Evolutionary conservation across 2,888 invertebrate species (phyloP), one percentile per base, ranked within the genome.

Genomic region (Coleophora flavipennella): DNA sequence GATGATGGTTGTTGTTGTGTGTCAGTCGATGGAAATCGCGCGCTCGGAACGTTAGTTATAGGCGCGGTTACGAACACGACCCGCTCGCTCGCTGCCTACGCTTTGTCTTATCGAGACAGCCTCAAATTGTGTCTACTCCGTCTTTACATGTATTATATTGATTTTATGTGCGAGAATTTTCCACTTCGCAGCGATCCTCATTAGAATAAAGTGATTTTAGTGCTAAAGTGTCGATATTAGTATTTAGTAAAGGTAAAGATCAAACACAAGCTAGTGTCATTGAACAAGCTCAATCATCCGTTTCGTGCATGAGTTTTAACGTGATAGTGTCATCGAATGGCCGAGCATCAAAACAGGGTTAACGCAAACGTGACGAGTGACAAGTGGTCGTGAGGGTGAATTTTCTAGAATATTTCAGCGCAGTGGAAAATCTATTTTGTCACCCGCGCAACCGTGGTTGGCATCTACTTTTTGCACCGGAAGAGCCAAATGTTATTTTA

Each of bases 401-500:
- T 40, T 12, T 41, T 44, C 41, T 38, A 34, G 39, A 51, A 50
- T 20, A 20, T 49, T 46, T 51, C 41, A 51, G 50, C 53, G 54
- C 49, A 50, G 51, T 57, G 44, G 55, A 54, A 52, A 56, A 57
- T 52, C 46, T 56, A 50, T 50, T 52, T 56, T 62, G 51, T 59
- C 59, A 56, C 54, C 62, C 56, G 62, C 58, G 60, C 59, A 56
- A 53, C 62, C 56, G 62, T 58, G 60, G 63, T 70, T 71, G 70
- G 66, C 70, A 72, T 61, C 66, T 59, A 60, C 64, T 62, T 54
- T 20, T 54, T 49, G 67, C 68, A 70, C 70, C 71, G 72, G 72
- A 76, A 74, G 72, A 73, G 72, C 74, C 71, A 81, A 20, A 83
- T 83, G 81, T 71, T 79, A 74, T 77, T 74, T 72, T 80, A 77